Evolutionary conservation across 2,888 invertebrate species (phyloP), one percentile per base, ranked within the genome.

Genomic region (Drosophila algonquin): DNA sequence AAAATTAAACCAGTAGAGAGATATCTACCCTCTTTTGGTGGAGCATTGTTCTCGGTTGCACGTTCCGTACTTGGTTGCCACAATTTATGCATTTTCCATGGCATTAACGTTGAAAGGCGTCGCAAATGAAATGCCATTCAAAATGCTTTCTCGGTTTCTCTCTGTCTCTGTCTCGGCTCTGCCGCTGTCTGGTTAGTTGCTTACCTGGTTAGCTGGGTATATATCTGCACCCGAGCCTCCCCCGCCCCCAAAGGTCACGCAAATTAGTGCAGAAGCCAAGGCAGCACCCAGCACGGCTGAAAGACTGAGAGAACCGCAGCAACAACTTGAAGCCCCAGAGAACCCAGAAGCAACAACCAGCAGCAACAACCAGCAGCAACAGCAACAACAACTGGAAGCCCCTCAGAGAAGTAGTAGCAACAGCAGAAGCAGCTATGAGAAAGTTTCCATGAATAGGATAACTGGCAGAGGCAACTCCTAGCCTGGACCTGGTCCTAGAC

Each of bases 31-130:
- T 4, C 24, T 46, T 3, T 18, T 46, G 50, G 46, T 60, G 47
- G 61, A 50, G 67, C 79, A 75, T 79, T 81, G 84, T 81, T 77
- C 76, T 81, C 72, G 58, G 58, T 69, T 57, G 70, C 72, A 74
- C 73, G 63, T 75, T 81, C 70, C 70, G 65, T 64, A 74, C 73
- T 81, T 81, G 81, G 73, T 69, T 76, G 71, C 82, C 75, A 74
- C 80, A 83, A 82, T 83, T 85, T 85, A 83, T 83, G 82, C 82
- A 83, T 85, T 82, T 83, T 83, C 86, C 82, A 80, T 83, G 75
- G 83, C 74, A 86, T 85, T 83, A 82, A 75, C 86, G 85, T 63
- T 82, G 80, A 83, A 82, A 80, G 70, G 83, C 76, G 60, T 75
- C 73, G 80, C 86, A 85, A 83, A 86, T 86, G 79, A 82, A 82